These are phyloP conservation scores for Rhyacophila brunnea DNA, from an alignment of 1,140 invertebrate genomes.

Conservation along the genomic window DNA sequence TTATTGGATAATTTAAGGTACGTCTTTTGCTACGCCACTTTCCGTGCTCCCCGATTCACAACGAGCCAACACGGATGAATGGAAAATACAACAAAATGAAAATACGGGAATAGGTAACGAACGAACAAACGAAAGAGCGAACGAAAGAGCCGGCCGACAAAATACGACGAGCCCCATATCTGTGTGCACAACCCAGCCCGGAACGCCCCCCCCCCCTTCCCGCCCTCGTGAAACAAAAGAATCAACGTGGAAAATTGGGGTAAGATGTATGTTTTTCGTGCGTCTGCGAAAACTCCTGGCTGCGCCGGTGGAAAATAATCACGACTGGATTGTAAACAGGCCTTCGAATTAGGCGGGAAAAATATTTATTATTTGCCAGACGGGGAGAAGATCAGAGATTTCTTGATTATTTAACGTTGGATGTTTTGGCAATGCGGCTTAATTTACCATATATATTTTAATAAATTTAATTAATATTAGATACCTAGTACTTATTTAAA, in stretches of 20 bases:
- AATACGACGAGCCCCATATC: constrained; percentile 10
- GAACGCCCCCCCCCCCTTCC: neutral
- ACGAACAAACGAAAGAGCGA: constrained; percentile 17
- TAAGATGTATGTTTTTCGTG: constrained; percentile 29
- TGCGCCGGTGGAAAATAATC: constrained; percentile 22
- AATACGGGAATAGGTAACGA: constrained; percentile 27
- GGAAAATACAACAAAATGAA: constrained; percentile 31
- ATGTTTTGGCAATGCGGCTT: no score
- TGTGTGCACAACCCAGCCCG: no score
- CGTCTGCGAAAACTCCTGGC: constrained; percentile 1
- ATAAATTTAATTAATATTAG: no score
- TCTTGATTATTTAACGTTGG: no score
- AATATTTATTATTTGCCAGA: constrained; percentile 19
- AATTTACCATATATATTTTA: no score
- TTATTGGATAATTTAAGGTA: neutral
- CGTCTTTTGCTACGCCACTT: constrained; percentile 2
- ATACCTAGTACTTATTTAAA: no score
- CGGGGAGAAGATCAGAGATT: constrained; percentile 1
- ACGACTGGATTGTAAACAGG: constrained; percentile 25
- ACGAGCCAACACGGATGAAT: constrained; percentile 21
- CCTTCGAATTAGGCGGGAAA: constrained; percentile 25
- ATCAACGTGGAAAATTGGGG: constrained; percentile 36
- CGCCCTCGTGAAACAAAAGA: constrained; percentile 29
- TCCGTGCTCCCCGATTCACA: neutral
- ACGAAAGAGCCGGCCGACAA: constrained; percentile 11